Percentiles rank a stretch among this genome's conserved stretches.
Evolutionary conservation across 1,140 invertebrate genomes (phyloP).

Genomic region (Augochlora pura): DNA sequence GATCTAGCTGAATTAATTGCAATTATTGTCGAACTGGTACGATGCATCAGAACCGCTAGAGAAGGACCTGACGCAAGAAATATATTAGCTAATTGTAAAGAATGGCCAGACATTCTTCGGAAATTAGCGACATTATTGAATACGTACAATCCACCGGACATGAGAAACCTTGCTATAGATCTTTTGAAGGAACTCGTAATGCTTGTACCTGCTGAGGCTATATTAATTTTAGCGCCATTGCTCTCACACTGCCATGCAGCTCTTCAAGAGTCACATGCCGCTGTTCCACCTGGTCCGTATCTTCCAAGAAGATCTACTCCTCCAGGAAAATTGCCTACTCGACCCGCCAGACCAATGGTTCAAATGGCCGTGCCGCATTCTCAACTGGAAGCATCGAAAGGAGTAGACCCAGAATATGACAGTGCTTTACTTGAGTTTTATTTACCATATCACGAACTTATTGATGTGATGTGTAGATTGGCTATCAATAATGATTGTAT

Average conservation of each 20-base stretch:
- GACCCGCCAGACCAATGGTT: slow-evolving; percentile 90
- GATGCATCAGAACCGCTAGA: slow-evolving; percentile 84
- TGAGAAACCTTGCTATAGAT: slow-evolving; percentile 89
- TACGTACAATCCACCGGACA: slow-evolving; percentile 93
- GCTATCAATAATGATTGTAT: slow-evolving; percentile 91
- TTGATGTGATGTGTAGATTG: slow-evolving; percentile 93
- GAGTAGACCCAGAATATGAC: slow-evolving; percentile 90
- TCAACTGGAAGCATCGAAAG: slow-evolving; percentile 86
- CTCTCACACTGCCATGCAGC: slow-evolving; percentile 91
- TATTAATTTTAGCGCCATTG: slow-evolving; percentile 90
- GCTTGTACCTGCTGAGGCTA: slow-evolving; percentile 90
- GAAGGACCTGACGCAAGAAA: slow-evolving; percentile 85
- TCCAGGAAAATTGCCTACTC: slow-evolving; percentile 81
- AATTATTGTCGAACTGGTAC: slow-evolving; percentile 87
- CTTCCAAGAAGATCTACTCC: slow-evolving; percentile 85
- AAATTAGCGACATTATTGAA: slow-evolving; percentile 93
- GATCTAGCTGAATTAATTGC: slow-evolving; percentile 92
- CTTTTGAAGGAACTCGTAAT: slow-evolving; percentile 92
- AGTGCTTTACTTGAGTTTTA: slow-evolving; percentile 89
- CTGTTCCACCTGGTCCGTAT: slow-evolving; percentile 86
- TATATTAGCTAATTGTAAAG: slow-evolving; percentile 86
- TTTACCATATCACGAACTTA: slow-evolving; percentile 90
- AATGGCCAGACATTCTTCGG: slow-evolving; percentile 91
- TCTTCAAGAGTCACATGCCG: slow-evolving; percentile 88
- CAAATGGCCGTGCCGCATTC: slow-evolving; percentile 92